Evolutionary conservation across 2,888 invertebrate species (phyloP), one percentile per base, ranked within the genome.

Genomic region (Vannuccia rotundouncinata): DNA sequence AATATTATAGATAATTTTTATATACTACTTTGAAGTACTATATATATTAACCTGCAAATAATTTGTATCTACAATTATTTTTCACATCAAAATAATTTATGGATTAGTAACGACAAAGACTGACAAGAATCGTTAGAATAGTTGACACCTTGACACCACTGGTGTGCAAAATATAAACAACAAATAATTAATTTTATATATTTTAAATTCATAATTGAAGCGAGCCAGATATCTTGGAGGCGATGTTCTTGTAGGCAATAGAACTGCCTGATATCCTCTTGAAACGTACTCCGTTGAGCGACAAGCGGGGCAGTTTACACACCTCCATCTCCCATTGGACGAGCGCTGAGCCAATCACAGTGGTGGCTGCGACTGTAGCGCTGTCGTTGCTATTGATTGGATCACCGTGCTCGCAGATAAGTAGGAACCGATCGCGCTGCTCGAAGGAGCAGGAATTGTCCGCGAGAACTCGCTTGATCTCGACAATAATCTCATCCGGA

Each of bases 371-470:
- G 17, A 45, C 5, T 5, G 45, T 13, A 45, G 45, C 5, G 45
- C 45, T 45, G 45, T 17, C 45, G 45, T 17, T 45, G 17, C 45
- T 45, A 10, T 5, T 31, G 77, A 29, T 25, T 79, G 98, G 95
- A 89, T 99, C 98, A 0, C 99, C 99, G 29, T 66, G 29, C 28
- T 29, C 95, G 90, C 99, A 99, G 84, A 99, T 91, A 83, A 99
- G 90, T 77, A 99, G 92, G 90, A 97, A 99, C 88, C 96, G 91
- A 89, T 99, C 99, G 82, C 97, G 92, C 89, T 99, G 99, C 89
- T 99, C 99, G 90, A 99, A 99, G 90, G 98, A 97, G 90, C 99
- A 99, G 90, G 95, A 96, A 90, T 99, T 99, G 83, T 95, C 94
- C 90, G 99, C 97, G 87, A 99, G 91, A 85, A 92, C 93, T 92